These are phyloP conservation scores for Balaeniceps rex DNA, from an alignment of 2,113 vertebrate species.

Conservation along the genomic window DNA sequence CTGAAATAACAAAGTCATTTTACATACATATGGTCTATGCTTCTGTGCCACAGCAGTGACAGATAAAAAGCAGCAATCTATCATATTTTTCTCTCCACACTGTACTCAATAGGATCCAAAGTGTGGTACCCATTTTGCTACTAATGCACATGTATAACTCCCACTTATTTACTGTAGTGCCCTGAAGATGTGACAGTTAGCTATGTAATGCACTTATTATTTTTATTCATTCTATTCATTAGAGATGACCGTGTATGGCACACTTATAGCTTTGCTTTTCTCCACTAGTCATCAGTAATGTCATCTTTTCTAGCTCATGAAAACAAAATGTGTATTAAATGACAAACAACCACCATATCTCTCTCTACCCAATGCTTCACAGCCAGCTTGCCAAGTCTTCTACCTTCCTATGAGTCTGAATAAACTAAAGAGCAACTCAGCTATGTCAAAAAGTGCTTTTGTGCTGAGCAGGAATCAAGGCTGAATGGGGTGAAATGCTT, in stretches of 20 bases:
- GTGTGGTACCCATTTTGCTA: constrained; percentile 28
- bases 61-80: constrained; percentile 65
- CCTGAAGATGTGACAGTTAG: constrained; percentile 55
- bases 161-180: constrained; percentile 57
- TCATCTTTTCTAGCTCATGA: constrained; percentile 21
- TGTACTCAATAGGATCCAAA: constrained; percentile 43
- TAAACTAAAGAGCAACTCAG: not conserved
- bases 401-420: not conserved
- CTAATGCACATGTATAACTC: constrained; percentile 59
- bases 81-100: constrained; percentile 18
- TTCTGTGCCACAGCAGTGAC: constrained; percentile 46
- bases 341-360: not conserved
- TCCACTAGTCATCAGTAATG: constrained; percentile 43
- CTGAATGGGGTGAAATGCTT: not conserved
- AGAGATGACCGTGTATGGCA: not conserved
- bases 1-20: constrained; percentile 62
- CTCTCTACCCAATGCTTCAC: not conserved
- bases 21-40: constrained; percentile 56
- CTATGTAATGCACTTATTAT: constrained; percentile 58
- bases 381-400: not conserved
- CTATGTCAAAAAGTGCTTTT: not conserved
- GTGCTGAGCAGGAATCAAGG: not conserved
- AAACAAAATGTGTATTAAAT: constrained; percentile 40
- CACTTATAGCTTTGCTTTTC: constrained; percentile 30
- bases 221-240: constrained; percentile 69